A percentile compares a stretch with the other conserved stretches of the same genome.
These are phyloP conservation scores for Alces alces DNA, from an alignment of 2,113 vertebrate genomes.

Conservation along the genomic window DNA sequence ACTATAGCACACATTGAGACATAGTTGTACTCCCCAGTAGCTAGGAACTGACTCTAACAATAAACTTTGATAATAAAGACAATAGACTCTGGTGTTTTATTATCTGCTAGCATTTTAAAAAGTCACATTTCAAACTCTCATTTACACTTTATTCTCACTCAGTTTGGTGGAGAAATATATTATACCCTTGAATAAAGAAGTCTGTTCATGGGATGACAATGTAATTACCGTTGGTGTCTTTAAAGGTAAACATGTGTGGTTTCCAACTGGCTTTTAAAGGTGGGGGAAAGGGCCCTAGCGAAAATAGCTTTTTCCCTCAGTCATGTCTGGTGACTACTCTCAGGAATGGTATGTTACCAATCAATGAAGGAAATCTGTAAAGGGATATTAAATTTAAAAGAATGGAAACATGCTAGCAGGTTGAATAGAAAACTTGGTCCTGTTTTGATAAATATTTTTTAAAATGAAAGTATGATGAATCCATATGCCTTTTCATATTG, in stretches of 20 bases:
- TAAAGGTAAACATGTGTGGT: not conserved
- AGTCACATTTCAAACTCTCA: not conserved
- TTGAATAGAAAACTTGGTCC: not conserved
- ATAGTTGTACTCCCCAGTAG: constrained; percentile 34
- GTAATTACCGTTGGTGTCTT: not conserved
- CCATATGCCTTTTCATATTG: not conserved
- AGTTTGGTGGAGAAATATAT: not conserved
- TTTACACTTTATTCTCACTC: not conserved
- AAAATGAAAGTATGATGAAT: not conserved
- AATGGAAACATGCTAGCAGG: not conserved
- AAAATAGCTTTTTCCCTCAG: not conserved
- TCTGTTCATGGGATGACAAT: not conserved
- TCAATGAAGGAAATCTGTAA: not conserved
- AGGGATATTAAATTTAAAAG: not conserved
- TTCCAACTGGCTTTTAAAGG: not conserved
- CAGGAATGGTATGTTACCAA: not conserved
- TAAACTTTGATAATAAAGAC: constrained; percentile 71
- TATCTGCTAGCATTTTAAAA: not conserved
- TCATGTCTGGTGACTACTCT: not conserved
- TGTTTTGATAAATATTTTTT: not conserved
- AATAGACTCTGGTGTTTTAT: not conserved
- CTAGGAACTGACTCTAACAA: constrained; percentile 51
- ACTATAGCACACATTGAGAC: constrained; percentile 46
- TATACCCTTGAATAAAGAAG: not conserved
- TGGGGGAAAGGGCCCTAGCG: not conserved